Evolutionary conservation across 2,888 invertebrate species (phyloP).

Genomic region (Ennomos erosarius): DNA sequence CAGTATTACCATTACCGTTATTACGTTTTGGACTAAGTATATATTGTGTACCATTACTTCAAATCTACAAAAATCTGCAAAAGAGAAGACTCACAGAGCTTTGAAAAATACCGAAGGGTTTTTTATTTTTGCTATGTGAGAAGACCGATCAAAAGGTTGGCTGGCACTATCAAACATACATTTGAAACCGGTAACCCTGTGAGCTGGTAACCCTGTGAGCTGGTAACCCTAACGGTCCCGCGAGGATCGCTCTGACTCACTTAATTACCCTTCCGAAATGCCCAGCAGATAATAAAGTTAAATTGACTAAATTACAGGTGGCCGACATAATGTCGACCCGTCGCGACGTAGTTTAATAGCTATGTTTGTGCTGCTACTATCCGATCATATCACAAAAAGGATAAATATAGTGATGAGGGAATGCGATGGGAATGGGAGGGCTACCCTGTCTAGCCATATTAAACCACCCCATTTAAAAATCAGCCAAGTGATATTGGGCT

Average conservation of each 20-base stretch:
- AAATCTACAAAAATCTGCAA: no score
- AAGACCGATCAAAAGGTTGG: conserved; percentile 1
- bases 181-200: conserved; percentile 19
- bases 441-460: no score
- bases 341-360: conserved; percentile 48
- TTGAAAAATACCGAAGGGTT: no score
- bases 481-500: no score
- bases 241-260: conserved; percentile 55
- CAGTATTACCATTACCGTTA: no score
- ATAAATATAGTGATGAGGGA: neutral
- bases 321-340: conserved; percentile 53
- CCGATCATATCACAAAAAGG: conserved; percentile 2
- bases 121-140: no score
- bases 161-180: conserved; percentile 9
- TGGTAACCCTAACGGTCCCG: conserved; percentile 41
- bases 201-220: conserved; percentile 19
- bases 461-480: no score
- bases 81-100: no score
- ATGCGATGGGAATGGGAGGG: no score
- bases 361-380: conserved; percentile 40
- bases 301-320: conserved; percentile 75
- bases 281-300: conserved; percentile 68
- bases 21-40: no score
- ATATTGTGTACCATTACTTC: no score
- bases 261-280: conserved; percentile 67